A percentile compares a stretch with the other conserved stretches of the same genome.
Evolutionary conservation across 1,140 invertebrate species (phyloP).

Genomic region (Metaphire vulgaris): DNA sequence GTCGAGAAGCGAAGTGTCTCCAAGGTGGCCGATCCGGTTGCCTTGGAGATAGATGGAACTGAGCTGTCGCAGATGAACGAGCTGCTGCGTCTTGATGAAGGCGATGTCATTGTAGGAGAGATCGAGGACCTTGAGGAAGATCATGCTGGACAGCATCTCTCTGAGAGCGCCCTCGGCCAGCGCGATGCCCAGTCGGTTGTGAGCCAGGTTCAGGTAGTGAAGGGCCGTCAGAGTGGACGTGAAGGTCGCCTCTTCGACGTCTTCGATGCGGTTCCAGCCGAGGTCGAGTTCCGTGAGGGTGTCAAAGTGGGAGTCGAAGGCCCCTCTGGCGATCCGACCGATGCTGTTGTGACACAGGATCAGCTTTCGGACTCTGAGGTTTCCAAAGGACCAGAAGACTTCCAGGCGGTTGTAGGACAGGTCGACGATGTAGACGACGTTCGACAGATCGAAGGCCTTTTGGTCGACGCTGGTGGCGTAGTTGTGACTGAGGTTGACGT

Average conservation of each 20-base stretch:
- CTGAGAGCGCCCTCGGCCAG: slow-evolving; percentile 3
- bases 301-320: slow-evolving; percentile 10
- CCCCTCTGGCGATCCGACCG: neutral
- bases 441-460: slow-evolving; percentile 8
- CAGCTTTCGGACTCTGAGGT: slow-evolving; percentile 10
- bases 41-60: slow-evolving; percentile 20
- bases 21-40: slow-evolving; percentile 25
- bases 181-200: slow-evolving; percentile 23
- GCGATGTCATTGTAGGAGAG: slow-evolving; percentile 22
- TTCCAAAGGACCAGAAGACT: slow-evolving; percentile 6
- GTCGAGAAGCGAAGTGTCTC: neutral
- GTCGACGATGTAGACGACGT: slow-evolving; percentile 19
- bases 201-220: slow-evolving; percentile 19
- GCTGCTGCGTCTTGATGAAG: slow-evolving; percentile 9
- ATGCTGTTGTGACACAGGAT: slow-evolving; percentile 25
- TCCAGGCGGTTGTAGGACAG: slow-evolving; percentile 24
- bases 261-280: slow-evolving; percentile 8
- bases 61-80: slow-evolving; percentile 17
- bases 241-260: slow-evolving; percentile 4
- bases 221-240: slow-evolving; percentile 6
- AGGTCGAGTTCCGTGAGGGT: slow-evolving; percentile 14
- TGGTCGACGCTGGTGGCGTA: slow-evolving; percentile 11
- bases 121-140: slow-evolving; percentile 16
- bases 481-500: slow-evolving; percentile 28
- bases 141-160: slow-evolving; percentile 15